phyloP scores from a whole-genome alignment of 2,888 invertebrate species.

The Rhyacophila evoluta region DNA sequence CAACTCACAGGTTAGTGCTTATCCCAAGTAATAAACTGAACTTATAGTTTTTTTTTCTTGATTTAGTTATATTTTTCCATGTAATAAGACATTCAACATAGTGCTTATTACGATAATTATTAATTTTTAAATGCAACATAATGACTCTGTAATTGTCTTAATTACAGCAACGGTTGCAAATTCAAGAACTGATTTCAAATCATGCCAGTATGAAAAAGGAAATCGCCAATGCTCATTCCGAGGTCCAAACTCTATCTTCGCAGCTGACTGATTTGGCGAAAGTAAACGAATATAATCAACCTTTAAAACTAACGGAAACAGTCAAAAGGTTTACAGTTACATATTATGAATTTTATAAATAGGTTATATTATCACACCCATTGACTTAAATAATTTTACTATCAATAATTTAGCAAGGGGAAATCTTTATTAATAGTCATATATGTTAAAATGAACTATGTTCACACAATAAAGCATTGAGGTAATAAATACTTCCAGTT shows the following conservation, averaged over 20 bases:
- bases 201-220: conserved; percentile 56
- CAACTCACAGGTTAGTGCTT: conserved; percentile 61
- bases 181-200: conserved; percentile 58
- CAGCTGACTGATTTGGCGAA: conserved; percentile 43
- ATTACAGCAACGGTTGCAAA: conserved; percentile 60
- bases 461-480: too few relatives aligned
- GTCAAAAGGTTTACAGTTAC: too few relatives aligned
- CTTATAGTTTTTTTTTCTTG: too few relatives aligned
- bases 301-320: neutral
- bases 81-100: neutral
- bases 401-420: too few relatives aligned
- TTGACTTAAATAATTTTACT: too few relatives aligned
- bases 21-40: too few relatives aligned
- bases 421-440: too few relatives aligned
- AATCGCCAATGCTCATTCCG: conserved; percentile 42
- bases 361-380: too few relatives aligned
- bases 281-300: neutral
- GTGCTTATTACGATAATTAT: neutral
- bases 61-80: too few relatives aligned
- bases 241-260: conserved; percentile 45
- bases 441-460: too few relatives aligned
- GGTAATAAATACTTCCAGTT: too few relatives aligned
- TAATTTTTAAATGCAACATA: conserved; percentile 1
- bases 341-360: too few relatives aligned
- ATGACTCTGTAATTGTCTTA: neutral